phyloP scores from a whole-genome alignment of 2,888 invertebrate species.

The Chesias legatella region DNA sequence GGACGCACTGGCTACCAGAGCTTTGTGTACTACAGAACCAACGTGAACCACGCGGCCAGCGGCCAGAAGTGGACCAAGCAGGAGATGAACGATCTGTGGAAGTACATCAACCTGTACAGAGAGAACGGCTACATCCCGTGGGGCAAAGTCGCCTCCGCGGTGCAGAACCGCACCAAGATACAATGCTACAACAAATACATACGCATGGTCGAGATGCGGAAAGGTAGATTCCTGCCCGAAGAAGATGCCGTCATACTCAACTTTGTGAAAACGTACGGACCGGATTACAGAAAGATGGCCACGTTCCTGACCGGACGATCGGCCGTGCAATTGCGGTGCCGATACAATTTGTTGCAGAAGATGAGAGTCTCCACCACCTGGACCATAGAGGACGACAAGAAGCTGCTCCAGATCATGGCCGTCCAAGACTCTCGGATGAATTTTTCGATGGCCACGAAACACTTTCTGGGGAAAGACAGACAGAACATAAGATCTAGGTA shows the following conservation, averaged over 20 bases:
- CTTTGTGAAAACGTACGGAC: constrained; percentile 81
- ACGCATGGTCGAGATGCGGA: constrained; percentile 62
- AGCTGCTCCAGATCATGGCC: constrained; percentile 77
- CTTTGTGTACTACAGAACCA: constrained; percentile 83
- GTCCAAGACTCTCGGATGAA: constrained; percentile 57
- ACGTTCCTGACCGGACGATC: constrained; percentile 82
- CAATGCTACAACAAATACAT: constrained; percentile 83
- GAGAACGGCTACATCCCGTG: constrained; percentile 87
- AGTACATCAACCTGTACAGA: constrained; percentile 82
- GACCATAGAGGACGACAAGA: constrained; percentile 82
- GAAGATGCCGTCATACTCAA: constrained; percentile 85
- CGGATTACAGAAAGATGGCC: constrained; percentile 80
- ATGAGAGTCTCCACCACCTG: constrained; percentile 73
- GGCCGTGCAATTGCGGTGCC: constrained; percentile 79
- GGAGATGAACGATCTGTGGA: constrained; percentile 84
- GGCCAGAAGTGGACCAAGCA: constrained; percentile 82
- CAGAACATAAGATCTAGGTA: constrained; percentile 82
- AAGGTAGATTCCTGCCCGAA: constrained; percentile 82
- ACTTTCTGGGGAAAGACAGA: constrained; percentile 78
- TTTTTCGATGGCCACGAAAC: constrained; percentile 67
- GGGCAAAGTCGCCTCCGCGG: constrained; percentile 83
- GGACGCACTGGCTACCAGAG: constrained; percentile 85
- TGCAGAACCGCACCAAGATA: constrained; percentile 82
- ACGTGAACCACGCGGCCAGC: constrained; percentile 48
- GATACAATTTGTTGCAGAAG: constrained; percentile 77